Percentiles rank a stretch among this genome's conserved stretches.
Evolutionary conservation across 1,140 invertebrate species (phyloP).

Genomic region (Temnothorax nylanderi): DNA sequence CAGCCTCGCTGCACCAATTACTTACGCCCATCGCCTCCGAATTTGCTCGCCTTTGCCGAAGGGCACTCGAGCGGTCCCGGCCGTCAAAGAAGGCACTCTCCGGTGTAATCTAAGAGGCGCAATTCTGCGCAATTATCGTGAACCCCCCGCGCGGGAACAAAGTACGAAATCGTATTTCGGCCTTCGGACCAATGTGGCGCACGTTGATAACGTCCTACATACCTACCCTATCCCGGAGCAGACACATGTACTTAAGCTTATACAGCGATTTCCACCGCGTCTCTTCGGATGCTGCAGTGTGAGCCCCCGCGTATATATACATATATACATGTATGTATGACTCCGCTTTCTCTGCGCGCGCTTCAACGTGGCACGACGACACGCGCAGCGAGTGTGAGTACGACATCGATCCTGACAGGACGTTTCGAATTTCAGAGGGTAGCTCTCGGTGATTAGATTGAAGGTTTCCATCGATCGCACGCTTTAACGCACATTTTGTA

Average conservation of each 20-base stretch:
- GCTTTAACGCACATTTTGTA: slow-evolving; percentile 29
- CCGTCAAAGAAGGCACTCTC: slow-evolving; percentile 66
- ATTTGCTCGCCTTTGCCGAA: slow-evolving; percentile 63
- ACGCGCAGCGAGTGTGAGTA: slow-evolving; percentile 9
- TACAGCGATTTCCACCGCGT: neutral
- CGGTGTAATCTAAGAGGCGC: slow-evolving; percentile 76
- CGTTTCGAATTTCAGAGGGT: slow-evolving; percentile 44
- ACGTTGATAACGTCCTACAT: slow-evolving; percentile 75
- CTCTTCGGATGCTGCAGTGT: neutral
- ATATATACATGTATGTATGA: neutral
- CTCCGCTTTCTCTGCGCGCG: neutral
- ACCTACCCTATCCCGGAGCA: slow-evolving; percentile 24
- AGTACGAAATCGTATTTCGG: slow-evolving; percentile 82
- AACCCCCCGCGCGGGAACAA: slow-evolving; percentile 76
- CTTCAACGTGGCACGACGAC: neutral
- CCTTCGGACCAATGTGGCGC: slow-evolving; percentile 80
- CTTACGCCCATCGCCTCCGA: slow-evolving; percentile 70
- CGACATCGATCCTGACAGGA: slow-evolving; percentile 53
- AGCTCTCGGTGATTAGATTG: slow-evolving; percentile 47
- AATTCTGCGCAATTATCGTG: slow-evolving; percentile 78
- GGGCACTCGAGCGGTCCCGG: slow-evolving; percentile 53
- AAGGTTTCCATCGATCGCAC: slow-evolving; percentile 36
- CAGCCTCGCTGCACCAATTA: slow-evolving; percentile 63
- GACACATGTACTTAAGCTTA: slow-evolving; percentile 47
- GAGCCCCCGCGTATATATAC: neutral